Evolutionary conservation across 2,888 invertebrate species (phyloP), one percentile per base, ranked within the genome.

Genomic region (Pyralis farinalis): DNA sequence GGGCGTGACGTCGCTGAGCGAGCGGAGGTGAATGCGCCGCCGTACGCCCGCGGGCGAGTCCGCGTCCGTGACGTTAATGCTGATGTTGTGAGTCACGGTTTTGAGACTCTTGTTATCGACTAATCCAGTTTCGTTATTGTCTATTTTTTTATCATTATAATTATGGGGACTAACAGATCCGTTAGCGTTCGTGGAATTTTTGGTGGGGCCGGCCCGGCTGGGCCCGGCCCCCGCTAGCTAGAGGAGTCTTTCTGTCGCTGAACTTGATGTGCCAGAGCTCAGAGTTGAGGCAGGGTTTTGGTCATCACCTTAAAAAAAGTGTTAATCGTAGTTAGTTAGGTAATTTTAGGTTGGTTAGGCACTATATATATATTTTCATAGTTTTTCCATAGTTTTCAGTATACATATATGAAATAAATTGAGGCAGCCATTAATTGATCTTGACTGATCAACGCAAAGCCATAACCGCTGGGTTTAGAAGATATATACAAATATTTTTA

Each of bases 221-320:
- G 86, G 80, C 91, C 92, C 92, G 91, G 91, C 91, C 84, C 90
- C 91, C 90, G 89, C 90, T 89, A 90, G 93, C 93, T 94, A 94
- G 91, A 94, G 93, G 76, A 94, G 90, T 85, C 94, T 94, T 77
- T 94, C 94, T 56, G 93, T 93, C 54, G 92, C 92, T 64, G 93
- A 92, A 83, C 92, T 93, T 51, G 93, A 92, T 51, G 94, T 94
- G 64, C 91, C 91, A 61, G 92, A 92, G 79, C 91, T 92, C 71
- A 91, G 80, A 59, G 91, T 90, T 47, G 89, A 90, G 67, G 90
- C 91, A 49, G 87, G 88, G 71, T 88, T 90, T 76, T 83, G 87
- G 67, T 90, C 90, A 64, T 90, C 90, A 74, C 84, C 90, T 90
- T 62, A 7, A 63, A 63, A 27, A 21, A 40, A 7, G 41, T 30